Evolutionary conservation across 2,797 vertebrate species (phyloP), one percentile per base, ranked within the genome.

Genomic region (Pseudochromis fuscus): DNA sequence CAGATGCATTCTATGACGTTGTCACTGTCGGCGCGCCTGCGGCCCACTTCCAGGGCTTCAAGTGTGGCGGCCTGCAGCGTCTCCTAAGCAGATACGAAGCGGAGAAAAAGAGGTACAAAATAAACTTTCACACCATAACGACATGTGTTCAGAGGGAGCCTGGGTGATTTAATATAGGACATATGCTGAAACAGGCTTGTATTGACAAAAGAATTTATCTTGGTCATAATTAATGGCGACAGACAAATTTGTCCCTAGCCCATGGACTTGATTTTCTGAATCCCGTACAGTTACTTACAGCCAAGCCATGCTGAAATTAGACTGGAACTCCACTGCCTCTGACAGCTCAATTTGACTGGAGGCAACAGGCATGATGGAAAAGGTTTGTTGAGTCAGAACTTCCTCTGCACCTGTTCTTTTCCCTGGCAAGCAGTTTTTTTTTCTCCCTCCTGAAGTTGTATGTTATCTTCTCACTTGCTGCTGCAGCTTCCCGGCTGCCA

Each of bases 1-100:
- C 91, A 98, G 97, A 98, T 91, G 94, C 95, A 25, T 88, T 95
- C 77, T 99, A 99, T 28, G 98, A 99, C 72, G 95, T 99, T 44
- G 92, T 99, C 90, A 99, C 98, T 0, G 96, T 98, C 16, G 98
- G 98, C 79, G 98, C 98, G 38, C 97, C 98, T 0, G 97, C 98
- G 7, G 96, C 98, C 0, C 98, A 99, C 92, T 96, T 95, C 91
- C 98, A 98, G 91, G 98, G 98, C 75, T 99, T 99, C 91, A 99
- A 98, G 87, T 96, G 94, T 8, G 97, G 98, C 10, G 98, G 98
- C 78, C 95, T 99, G 82, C 95, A 96, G 82, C 96, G 96, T 83
- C 93, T 98, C 12, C 93, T 98, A 7, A 94, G 91, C 85, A 95
- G 95, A 94, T 97, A 99, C 73, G 96, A 99, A 89, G 89, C 92